A percentile compares a stretch with the other conserved stretches of the same genome.
Conservation (phyloP, 1,140 invertebrate species). For the Mycetomoellerius zeteki region DNA sequence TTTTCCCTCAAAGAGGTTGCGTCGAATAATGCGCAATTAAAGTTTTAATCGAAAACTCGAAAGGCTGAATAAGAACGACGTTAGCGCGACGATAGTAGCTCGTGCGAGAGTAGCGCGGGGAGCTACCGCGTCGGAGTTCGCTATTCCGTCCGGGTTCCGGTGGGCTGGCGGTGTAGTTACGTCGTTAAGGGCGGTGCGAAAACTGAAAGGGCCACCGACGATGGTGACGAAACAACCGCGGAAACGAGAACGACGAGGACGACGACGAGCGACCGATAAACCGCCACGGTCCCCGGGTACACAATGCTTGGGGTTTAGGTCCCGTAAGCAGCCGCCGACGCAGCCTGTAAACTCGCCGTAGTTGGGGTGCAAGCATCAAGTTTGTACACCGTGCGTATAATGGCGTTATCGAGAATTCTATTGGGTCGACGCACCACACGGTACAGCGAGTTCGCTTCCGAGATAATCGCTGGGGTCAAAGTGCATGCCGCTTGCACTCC, state of each 20-base stretch:
- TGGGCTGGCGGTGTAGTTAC: constrained; percentile 47
- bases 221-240: constrained; percentile 35
- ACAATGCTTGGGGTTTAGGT: constrained; percentile 48
- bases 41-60: constrained; percentile 73
- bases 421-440: constrained; percentile 60
- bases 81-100: constrained; percentile 33
- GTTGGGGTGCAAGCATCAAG: constrained; percentile 40
- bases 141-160: background rate
- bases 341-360: constrained; percentile 45
- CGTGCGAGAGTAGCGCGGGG: background rate
- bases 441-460: constrained; percentile 58
- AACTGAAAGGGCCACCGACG: constrained; percentile 46
- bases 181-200: constrained; percentile 57
- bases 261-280: constrained; percentile 35
- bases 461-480: constrained; percentile 62
- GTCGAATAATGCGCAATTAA: constrained; percentile 75
- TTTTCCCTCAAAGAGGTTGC: constrained; percentile 49
- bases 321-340: constrained; percentile 27
- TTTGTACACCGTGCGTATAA: constrained; percentile 65
- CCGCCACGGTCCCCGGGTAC: constrained; percentile 16
- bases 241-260: constrained; percentile 40
- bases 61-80: constrained; percentile 56
- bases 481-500: constrained; percentile 50
- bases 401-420: constrained; percentile 64
- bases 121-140: constrained; percentile 33